These are phyloP conservation scores for Esperia sulphurella DNA, from an alignment of 2,888 invertebrate genomes.

Conservation along the genomic window DNA sequence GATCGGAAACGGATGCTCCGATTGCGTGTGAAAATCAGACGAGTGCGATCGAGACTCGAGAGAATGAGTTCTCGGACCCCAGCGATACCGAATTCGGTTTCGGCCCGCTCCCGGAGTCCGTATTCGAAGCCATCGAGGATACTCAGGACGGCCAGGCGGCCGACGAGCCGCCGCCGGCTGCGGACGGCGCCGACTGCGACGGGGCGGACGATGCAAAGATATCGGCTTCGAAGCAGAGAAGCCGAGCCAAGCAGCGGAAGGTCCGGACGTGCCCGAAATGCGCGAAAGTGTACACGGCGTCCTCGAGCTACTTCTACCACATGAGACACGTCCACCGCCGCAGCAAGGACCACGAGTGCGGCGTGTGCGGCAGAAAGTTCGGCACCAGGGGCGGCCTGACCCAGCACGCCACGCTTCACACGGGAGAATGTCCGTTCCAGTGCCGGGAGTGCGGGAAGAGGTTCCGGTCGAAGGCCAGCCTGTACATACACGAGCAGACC, in stretches of 20 bases:
- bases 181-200: background rate
- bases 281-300: slow-evolving; percentile 62
- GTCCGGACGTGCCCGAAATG: slow-evolving; percentile 67
- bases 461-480: slow-evolving; percentile 65
- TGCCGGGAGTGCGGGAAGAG: slow-evolving; percentile 69
- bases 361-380: slow-evolving; percentile 67
- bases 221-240: background rate
- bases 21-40: background rate
- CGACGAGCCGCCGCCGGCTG: slow-evolving; percentile 1
- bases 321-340: slow-evolving; percentile 67
- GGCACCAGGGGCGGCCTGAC: slow-evolving; percentile 59
- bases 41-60: background rate
- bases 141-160: slow-evolving; percentile 33
- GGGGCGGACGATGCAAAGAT: background rate
- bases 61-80: slow-evolving; percentile 44
- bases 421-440: slow-evolving; percentile 52
- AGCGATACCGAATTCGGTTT: slow-evolving; percentile 43
- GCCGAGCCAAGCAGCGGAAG: slow-evolving; percentile 22
- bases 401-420: slow-evolving; percentile 67
- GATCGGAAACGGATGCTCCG: background rate
- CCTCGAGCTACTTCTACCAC: slow-evolving; percentile 75
- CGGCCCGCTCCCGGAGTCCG: slow-evolving; percentile 44
- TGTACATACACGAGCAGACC: slow-evolving; percentile 73
- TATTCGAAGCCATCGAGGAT: slow-evolving; percentile 53
- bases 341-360: slow-evolving; percentile 65